Base-by-base conservation (phyloP, 2,797 vertebrate species). In the Rachycentron canadum region DNA sequence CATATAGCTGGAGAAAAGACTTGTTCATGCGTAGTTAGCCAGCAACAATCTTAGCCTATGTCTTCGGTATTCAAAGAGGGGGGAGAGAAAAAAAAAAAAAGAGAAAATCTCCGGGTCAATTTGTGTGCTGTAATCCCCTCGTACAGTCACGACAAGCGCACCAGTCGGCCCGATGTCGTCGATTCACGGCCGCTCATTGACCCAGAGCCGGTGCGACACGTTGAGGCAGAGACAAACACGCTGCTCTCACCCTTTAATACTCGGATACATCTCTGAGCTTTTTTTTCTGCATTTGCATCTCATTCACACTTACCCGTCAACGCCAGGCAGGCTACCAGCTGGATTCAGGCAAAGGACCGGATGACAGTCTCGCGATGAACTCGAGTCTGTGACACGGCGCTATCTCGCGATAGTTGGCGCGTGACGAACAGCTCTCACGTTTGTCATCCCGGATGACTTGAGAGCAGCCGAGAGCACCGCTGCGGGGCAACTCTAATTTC, bases 301-400 rank as follows among this genome's bases (percentile, higher is more conserved):
- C 92, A 84, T 85, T 89, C 82, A 80, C 85, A 95, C 95, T 95
- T 90, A 95, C 95, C 95, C 79, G 87, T 93, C 88, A 79, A 81
- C 82, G 73, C 88, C 81, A 89, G 86, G 87, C 83, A 90, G 92
- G 86, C 72, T 79, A 93, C 88, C 90, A 92, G 93, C 92, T 90
- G 92, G 92, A 92, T 85, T 87, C 91, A 90, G 88, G 88, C 87
- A 84, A 86, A 90, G 86, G 86, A 87, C 89, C 84, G 83, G 82
- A 74, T 59, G 79, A 1, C 70, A 82, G 52, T 95, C 93, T 95
- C 95, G 95, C 95, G 95, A 95, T 80, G 87, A 40, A 7, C 28
- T 19, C 0, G 4, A n/a, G 23, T 30, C 2, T n/a, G 25, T 14
- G 7, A 5, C 0, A 0, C 0, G 0, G 4, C 0, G 52, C 5